phyloP scores from a whole-genome alignment of 2,113 vertebrate species.

The Eurypyga helias region DNA sequence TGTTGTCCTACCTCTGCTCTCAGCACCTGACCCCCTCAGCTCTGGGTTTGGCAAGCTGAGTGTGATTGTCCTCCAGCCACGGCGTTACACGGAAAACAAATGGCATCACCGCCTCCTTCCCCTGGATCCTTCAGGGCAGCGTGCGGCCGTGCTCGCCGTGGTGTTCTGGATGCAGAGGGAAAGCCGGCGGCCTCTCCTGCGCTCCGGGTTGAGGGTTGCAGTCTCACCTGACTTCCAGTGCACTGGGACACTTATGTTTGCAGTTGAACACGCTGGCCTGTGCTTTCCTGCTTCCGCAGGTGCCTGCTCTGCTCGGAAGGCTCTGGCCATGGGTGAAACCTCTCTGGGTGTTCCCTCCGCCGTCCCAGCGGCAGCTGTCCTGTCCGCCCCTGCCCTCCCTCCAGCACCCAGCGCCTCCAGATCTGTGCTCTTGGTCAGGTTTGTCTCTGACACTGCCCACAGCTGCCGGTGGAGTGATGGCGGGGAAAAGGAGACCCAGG shows the following conservation, averaged over 20 bases:
- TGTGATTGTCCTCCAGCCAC: not conserved
- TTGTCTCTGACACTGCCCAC: accelerated
- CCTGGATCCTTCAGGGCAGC: not conserved
- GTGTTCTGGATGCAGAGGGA: not conserved
- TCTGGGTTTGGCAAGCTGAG: conserved; percentile 16
- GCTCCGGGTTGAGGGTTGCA: not conserved
- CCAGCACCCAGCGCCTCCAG: not conserved
- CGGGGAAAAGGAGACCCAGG: not conserved
- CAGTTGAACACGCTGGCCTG: accelerated
- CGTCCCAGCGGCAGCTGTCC: not conserved
- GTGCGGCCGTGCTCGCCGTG: not conserved
- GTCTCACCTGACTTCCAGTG: not conserved
- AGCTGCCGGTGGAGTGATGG: not conserved
- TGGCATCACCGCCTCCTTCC: not conserved
- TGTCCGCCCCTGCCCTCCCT: accelerated
- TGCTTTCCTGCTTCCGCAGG: not conserved
- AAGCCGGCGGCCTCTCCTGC: not conserved
- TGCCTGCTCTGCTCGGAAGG: accelerated
- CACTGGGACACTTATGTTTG: accelerated
- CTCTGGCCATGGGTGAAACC: not conserved
- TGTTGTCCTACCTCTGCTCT: conserved; percentile 60
- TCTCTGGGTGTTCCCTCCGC: accelerated
- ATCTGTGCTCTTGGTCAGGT: accelerated
- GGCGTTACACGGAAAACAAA: not conserved
- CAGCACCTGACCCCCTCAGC: conserved; percentile 9